phyloP scores from a whole-genome alignment of 1,140 invertebrate genomes.

The Hyphantria cunea region DNA sequence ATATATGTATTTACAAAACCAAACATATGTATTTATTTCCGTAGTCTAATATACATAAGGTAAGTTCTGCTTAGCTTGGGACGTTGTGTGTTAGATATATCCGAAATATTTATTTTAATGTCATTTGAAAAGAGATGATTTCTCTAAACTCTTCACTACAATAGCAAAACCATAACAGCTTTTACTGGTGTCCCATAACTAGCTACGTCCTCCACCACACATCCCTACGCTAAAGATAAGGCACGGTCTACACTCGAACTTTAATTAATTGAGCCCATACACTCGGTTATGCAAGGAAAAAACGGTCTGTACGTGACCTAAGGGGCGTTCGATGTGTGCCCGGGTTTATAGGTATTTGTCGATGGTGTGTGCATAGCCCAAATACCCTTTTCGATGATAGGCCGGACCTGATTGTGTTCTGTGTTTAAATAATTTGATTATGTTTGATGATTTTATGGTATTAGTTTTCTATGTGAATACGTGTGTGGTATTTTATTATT shows the following conservation, averaged over 20 bases:
- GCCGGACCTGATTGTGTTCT: background rate
- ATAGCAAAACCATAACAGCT: conserved; percentile 1
- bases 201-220: conserved; percentile 8
- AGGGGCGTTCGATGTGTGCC: conserved; percentile 4
- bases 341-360: conserved; percentile 27
- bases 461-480: background rate
- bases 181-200: conserved; percentile 17
- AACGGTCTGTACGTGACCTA: conserved; percentile 29
- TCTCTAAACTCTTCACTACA: too few relatives aligned
- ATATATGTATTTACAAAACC: too few relatives aligned
- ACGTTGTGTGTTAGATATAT: too few relatives aligned
- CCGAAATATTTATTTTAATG: too few relatives aligned
- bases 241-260: conserved; percentile 33
- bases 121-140: too few relatives aligned
- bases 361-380: conserved; percentile 23
- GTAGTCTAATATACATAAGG: too few relatives aligned
- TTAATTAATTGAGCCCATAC: conserved; percentile 33
- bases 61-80: too few relatives aligned
- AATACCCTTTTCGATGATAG: conserved; percentile 19
- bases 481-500: too few relatives aligned
- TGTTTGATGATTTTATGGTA: background rate
- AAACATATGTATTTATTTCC: too few relatives aligned
- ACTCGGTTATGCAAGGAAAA: conserved; percentile 30
- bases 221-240: conserved; percentile 26
- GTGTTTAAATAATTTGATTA: background rate